phyloP scores from a whole-genome alignment of 2,113 vertebrate genomes.

The Nannospalax galili region DNA sequence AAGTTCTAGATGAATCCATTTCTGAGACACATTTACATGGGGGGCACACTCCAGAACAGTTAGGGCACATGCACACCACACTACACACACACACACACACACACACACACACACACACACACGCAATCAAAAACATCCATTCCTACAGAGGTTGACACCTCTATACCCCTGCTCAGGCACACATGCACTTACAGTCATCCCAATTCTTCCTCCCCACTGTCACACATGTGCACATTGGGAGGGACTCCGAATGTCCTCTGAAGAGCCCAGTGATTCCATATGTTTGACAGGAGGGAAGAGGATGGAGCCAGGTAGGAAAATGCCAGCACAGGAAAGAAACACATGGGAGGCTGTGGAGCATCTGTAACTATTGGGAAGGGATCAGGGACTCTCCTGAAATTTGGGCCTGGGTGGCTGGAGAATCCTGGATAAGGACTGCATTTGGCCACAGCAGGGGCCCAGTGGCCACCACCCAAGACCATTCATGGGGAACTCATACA shows the following conservation, averaged over 20 bases:
- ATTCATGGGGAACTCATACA: not conserved
- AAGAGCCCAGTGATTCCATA: conserved; percentile 9
- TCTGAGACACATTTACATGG: conserved; percentile 15
- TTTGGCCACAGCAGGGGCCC: not conserved
- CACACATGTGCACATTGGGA: not conserved
- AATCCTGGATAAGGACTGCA: not conserved
- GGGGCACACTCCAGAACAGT: not conserved
- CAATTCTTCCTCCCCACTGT: not conserved
- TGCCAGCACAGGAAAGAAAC: conserved; percentile 43
- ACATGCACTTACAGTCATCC: no score
- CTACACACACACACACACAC: not conserved
- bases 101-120: not conserved
- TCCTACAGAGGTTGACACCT: not conserved
- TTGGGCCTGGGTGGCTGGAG: not conserved
- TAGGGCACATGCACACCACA: no score
- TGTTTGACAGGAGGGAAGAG: conserved; percentile 19
- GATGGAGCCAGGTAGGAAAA: conserved; percentile 43
- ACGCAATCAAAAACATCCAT: not conserved
- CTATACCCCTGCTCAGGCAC: not conserved
- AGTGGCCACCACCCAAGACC: not conserved
- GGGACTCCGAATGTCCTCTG: conserved; percentile 16
- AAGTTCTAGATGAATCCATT: conserved; percentile 52
- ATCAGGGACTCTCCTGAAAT: conserved; percentile 48
- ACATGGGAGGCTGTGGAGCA: conserved; percentile 6
- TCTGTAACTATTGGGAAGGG: conserved; percentile 56